phyloP scores from a whole-genome alignment of 2,113 vertebrate genomes.

The Lontra canadensis region DNA sequence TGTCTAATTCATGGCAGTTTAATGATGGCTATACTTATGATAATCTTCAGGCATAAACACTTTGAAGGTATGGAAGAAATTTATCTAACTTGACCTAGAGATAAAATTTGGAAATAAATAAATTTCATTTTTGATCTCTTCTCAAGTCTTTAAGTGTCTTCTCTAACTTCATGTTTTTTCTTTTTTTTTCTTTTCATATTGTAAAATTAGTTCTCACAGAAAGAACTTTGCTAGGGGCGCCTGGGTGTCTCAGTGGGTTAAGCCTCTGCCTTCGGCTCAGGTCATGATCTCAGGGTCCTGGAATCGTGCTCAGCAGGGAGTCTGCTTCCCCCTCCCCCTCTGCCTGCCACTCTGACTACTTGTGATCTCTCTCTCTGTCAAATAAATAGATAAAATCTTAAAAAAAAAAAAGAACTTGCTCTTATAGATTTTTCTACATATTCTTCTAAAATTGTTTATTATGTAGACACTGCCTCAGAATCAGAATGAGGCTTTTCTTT shows the following conservation, averaged over 20 bases:
- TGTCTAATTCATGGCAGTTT: background rate
- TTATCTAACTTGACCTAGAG: background rate
- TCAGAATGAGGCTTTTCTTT: background rate
- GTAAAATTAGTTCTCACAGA: background rate
- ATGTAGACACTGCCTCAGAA: background rate
- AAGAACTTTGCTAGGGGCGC: background rate
- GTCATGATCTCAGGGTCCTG: too few species aligned
- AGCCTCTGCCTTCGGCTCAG: too few species aligned
- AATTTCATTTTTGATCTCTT: background rate
- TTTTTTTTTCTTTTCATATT: background rate
- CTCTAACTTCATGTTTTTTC: background rate
- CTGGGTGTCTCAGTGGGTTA: too few species aligned
- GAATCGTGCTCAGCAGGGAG: too few species aligned
- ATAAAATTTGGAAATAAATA: conserved; percentile 12
- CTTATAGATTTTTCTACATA: background rate
- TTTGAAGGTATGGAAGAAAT: background rate
- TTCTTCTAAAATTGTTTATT: background rate
- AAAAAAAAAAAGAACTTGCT: background rate
- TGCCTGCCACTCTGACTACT: too few species aligned
- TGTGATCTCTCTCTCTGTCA: too few species aligned
- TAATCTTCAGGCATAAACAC: background rate
- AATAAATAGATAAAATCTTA: too few species aligned
- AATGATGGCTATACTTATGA: background rate
- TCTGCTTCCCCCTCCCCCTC: too few species aligned
- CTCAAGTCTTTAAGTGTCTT: background rate